Evolutionary conservation across 2,888 invertebrate species (phyloP), one percentile per base, ranked within the genome.

Genomic region (Lamproptera curius): DNA sequence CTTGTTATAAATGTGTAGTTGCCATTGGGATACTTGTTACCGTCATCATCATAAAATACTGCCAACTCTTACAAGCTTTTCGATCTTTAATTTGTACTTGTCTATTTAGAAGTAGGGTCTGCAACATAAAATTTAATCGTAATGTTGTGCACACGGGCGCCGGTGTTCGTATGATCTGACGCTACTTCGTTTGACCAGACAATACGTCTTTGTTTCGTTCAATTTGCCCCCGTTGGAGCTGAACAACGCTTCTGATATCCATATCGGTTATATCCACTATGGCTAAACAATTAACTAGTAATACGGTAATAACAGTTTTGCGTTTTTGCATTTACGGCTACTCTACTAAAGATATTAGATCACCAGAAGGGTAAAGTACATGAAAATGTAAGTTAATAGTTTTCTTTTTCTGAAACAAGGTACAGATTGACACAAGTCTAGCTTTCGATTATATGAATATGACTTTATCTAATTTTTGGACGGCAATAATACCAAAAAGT

Each of bases 191-290:
- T 23, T 23, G 26, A 33, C 13, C 16, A 28, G 26, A 46, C 40
- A 46, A 46, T 40, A 16, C 26, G 26, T 28, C 41, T 46, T 41
- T 46, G 46, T 46, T 16, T 17, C 13, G 40, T 46, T 11, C 39
- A 40, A 39, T 36, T 11, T 17, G 41, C 33, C 17, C 28, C 17
- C 20, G 20, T 20, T 6, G 20, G 20, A 20, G 4, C 20, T 6
- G 20, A 20, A 6, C n/a, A n/a, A n/a, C n/a, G n/a, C n/a, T n/a
- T n/a, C n/a, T n/a, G n/a, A n/a, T n/a, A n/a, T n/a, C n/a, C n/a
- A n/a, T n/a, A n/a, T n/a, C n/a, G n/a, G n/a, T n/a, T n/a, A n/a
- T n/a, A n/a, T n/a, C n/a, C n/a, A n/a, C n/a, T n/a, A n/a, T n/a
- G n/a, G n/a, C n/a, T n/a, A n/a, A n/a, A n/a, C n/a, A n/a, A n/a